Conservation (phyloP, 2,797 vertebrate genomes). For the Coendou prehensilis region DNA sequence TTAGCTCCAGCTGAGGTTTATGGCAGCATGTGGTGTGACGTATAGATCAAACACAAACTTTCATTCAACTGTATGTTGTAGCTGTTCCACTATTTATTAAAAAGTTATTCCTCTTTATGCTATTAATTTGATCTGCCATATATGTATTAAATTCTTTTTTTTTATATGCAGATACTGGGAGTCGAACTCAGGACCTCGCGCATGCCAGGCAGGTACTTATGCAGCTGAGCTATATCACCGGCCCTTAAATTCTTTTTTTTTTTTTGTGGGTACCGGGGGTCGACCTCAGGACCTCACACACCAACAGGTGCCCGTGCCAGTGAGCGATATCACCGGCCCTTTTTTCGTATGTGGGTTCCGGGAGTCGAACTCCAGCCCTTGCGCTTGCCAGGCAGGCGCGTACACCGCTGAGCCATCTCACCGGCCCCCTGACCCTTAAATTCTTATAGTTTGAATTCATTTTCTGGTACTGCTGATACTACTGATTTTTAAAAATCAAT, state of each 20-base stretch:
- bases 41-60: constrained; percentile 62
- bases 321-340: no score
- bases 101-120: constrained; percentile 1
- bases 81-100: constrained; percentile 45
- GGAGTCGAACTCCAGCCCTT: no score
- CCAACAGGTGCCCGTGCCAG: no score
- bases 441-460: constrained; percentile 46
- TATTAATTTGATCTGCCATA: constrained; percentile 31
- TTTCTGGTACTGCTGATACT: constrained; percentile 31
- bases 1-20: constrained; percentile 39
- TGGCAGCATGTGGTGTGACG: neutral
- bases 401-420: no score
- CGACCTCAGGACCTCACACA: no score
- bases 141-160: constrained; percentile 40
- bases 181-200: no score
- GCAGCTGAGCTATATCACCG: no score
- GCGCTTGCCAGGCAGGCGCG: no score
- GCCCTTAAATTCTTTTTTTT: no score
- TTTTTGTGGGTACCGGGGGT: no score
- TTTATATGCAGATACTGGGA: neutral
- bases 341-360: no score
- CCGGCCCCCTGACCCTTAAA: neutral
- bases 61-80: neutral
- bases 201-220: no score
- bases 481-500: neutral